Base-by-base conservation (phyloP, 2,888 invertebrate genomes). In the Psylliodes chrysocephalus region DNA sequence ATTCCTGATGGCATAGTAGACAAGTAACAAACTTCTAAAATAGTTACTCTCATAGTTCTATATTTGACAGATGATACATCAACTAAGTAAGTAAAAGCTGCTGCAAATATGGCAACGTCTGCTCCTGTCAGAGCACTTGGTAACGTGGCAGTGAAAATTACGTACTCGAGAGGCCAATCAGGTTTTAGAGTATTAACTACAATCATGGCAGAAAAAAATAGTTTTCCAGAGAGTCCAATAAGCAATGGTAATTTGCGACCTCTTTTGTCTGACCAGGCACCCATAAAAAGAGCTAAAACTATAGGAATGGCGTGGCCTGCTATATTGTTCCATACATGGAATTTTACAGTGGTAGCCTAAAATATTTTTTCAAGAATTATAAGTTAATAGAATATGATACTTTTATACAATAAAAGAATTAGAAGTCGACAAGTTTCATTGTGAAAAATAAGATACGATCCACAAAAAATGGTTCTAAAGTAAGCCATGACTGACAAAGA, bases 1-100 rank as follows among this genome's bases (percentile, higher is more conserved):
- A 93, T 88, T 42, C 96, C 95, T 0, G 89, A 85, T 0, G 95
- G 94, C 87, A 94, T 92, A 0, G 95, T 91, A 60, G 90, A 88
- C 71, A 95, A 86, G 76, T 94, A 93, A 73, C 91, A 89, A 0
- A 91, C 88, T 77, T 96, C 95, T 57, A 95, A 81, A 52, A 96
- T 88, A 0, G 93, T 92, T 2, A 95, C 90, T 64, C 95, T 84
- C 15, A 92, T 78, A 0, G 95, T 95, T 63, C 95, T 86, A 71
- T 89, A 87, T 63, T 88, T 82, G 1, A 87, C 72, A 0, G 89
- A 86, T 0, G 93, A 89, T 15, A 94, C 86, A 74, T 95, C 94
- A 0, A 93, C 89, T 49, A 95, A 86, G 78, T 95, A 95, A 0
- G 92, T 86, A 76, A 92, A 93, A 66, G 90, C 90, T 0, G 90